phyloP scores from a whole-genome alignment of 2,113 vertebrate genomes.

The Numida meleagris region DNA sequence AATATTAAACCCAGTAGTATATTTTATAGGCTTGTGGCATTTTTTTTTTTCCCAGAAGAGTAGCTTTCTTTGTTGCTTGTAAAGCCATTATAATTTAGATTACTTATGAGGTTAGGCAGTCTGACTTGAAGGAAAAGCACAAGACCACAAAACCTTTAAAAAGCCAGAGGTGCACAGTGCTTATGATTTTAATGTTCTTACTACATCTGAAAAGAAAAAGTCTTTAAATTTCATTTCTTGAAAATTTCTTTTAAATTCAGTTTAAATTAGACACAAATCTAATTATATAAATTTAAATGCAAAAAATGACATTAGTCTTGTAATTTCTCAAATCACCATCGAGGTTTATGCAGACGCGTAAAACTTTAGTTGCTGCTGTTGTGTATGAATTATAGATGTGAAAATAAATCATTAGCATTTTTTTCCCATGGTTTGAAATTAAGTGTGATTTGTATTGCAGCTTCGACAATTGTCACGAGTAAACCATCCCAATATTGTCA shows the following conservation, averaged over 20 bases:
- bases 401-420: neutral
- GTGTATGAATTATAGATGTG: neutral
- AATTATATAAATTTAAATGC: neutral
- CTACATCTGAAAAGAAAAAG: neutral
- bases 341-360: neutral
- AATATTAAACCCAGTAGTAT: neutral
- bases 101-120: neutral
- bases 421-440: slow-evolving; percentile 12
- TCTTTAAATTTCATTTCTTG: neutral
- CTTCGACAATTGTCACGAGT: slow-evolving; percentile 97
- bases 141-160: rapidly evolving
- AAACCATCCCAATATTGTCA: slow-evolving; percentile 98
- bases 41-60: neutral
- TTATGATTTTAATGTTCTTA: neutral
- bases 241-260: neutral
- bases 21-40: neutral
- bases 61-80: neutral
- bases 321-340: neutral
- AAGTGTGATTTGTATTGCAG: slow-evolving; percentile 75
- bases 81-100: neutral
- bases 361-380: neutral
- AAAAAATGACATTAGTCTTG: neutral
- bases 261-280: neutral
- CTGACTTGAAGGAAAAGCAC: neutral
- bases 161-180: neutral